These are phyloP conservation scores for Phyllopteryx taeniolatus DNA, from an alignment of 2,113 vertebrate species.

Conservation along the genomic window DNA sequence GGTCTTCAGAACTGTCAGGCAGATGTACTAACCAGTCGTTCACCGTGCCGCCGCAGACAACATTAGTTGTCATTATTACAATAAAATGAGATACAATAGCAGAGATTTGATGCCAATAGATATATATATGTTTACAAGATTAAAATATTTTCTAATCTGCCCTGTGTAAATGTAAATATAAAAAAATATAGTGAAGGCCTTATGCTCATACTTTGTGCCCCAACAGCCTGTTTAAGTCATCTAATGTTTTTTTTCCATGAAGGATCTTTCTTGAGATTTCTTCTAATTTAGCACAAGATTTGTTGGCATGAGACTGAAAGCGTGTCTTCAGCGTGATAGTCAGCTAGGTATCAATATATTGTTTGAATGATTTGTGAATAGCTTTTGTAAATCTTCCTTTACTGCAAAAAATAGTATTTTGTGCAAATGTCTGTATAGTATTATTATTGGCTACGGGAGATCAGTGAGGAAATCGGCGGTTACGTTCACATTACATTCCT, in stretches of 20 bases:
- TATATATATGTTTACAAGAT: neutral
- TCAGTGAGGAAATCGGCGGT: neutral
- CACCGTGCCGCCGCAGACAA: too few relatives aligned
- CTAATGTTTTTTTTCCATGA: neutral
- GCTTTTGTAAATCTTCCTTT: conserved; percentile 1
- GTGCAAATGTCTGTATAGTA: neutral
- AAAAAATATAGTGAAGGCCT: neutral
- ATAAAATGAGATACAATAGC: neutral
- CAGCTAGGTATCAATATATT: neutral
- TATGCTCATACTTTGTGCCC: neutral
- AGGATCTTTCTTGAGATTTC: neutral
- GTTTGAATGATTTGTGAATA: neutral
- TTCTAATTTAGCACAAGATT: conserved; percentile 2
- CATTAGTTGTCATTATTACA: neutral
- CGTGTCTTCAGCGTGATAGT: neutral
- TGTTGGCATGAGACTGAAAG: neutral
- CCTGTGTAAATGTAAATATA: neutral
- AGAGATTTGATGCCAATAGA: neutral
- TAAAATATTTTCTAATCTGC: neutral
- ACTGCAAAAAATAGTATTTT: neutral
- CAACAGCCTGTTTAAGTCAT: neutral
- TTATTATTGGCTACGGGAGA: neutral
- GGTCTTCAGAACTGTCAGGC: too few relatives aligned
- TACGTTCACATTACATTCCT: conserved; percentile 13
- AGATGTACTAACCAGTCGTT: too few relatives aligned